phyloP scores from a whole-genome alignment of 2,888 invertebrate species.

The Orchesellides sinensis region DNA sequence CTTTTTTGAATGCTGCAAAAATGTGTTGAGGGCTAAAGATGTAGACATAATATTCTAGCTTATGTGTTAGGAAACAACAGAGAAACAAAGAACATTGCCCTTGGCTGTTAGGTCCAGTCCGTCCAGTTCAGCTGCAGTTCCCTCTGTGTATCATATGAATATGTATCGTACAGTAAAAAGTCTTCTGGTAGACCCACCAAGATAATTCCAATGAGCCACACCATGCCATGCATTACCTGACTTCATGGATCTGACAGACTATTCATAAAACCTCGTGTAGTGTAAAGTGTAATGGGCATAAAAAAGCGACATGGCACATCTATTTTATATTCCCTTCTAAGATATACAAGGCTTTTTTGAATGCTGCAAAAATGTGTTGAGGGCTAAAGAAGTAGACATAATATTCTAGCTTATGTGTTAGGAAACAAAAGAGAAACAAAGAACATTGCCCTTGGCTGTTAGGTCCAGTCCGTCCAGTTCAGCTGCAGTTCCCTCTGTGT shows the following conservation, averaged over 20 bases:
- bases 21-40: not conserved
- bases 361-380: not conserved
- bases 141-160: constrained; percentile 19
- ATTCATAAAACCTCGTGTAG: not conserved
- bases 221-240: no score
- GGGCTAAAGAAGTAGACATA: not conserved
- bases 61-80: no score
- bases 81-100: constrained; percentile 48
- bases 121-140: constrained; percentile 26
- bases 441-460: constrained; percentile 45
- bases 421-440: no score
- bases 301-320: no score
- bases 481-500: constrained; percentile 24
- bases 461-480: constrained; percentile 16
- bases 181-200: not conserved
- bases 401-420: not conserved
- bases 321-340: no score
- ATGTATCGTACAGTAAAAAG: not conserved
- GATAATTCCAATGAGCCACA: no score
- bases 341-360: not conserved
- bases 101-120: constrained; percentile 25
- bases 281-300: not conserved
- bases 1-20: not conserved
- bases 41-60: not conserved
- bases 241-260: not conserved